A percentile compares a stretch with the other conserved stretches of the same genome.
These are phyloP conservation scores for Anoncus sp. DNA, from an alignment of 2,888 invertebrate genomes.

Conservation along the genomic window DNA sequence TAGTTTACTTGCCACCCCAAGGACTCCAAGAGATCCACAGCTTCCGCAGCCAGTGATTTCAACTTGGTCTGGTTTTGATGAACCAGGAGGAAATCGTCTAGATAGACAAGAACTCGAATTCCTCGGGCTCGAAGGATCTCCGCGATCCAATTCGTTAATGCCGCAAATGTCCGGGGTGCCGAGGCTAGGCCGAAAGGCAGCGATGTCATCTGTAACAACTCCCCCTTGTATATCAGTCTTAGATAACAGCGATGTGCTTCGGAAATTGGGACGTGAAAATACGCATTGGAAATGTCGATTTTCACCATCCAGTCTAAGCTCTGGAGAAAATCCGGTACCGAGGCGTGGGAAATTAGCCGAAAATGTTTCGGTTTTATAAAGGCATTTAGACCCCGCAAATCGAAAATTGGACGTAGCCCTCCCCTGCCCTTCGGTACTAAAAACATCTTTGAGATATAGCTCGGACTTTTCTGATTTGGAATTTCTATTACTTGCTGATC, in stretches of 20 bases:
- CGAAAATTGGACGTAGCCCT: slow-evolving; percentile 80
- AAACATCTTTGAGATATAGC: slow-evolving; percentile 58
- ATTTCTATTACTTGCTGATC: neutral
- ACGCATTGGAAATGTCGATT: slow-evolving; percentile 60
- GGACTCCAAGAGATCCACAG: slow-evolving; percentile 32
- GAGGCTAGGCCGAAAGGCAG: slow-evolving; percentile 70
- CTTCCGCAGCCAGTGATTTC: slow-evolving; percentile 25
- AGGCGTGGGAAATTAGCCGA: slow-evolving; percentile 67
- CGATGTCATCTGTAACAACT: slow-evolving; percentile 69
- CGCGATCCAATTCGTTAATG: slow-evolving; percentile 70
- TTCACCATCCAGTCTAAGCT: slow-evolving; percentile 64
- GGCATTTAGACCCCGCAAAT: slow-evolving; percentile 75
- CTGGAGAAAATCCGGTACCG: slow-evolving; percentile 62
- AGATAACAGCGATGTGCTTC: slow-evolving; percentile 64
- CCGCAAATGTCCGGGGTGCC: slow-evolving; percentile 68
- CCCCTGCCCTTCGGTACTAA: slow-evolving; percentile 43
- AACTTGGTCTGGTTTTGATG: slow-evolving; percentile 57
- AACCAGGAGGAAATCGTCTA: slow-evolving; percentile 63
- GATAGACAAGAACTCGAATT: slow-evolving; percentile 62
- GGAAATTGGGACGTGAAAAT: slow-evolving; percentile 63
- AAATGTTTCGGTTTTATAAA: slow-evolving; percentile 36
- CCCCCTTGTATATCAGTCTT: slow-evolving; percentile 62
- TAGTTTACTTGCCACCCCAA: slow-evolving; percentile 59
- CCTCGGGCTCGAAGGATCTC: slow-evolving; percentile 59
- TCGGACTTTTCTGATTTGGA: slow-evolving; percentile 21